Conservation (phyloP, 1,140 invertebrate species). For the Aphaenogaster floridana region DNA sequence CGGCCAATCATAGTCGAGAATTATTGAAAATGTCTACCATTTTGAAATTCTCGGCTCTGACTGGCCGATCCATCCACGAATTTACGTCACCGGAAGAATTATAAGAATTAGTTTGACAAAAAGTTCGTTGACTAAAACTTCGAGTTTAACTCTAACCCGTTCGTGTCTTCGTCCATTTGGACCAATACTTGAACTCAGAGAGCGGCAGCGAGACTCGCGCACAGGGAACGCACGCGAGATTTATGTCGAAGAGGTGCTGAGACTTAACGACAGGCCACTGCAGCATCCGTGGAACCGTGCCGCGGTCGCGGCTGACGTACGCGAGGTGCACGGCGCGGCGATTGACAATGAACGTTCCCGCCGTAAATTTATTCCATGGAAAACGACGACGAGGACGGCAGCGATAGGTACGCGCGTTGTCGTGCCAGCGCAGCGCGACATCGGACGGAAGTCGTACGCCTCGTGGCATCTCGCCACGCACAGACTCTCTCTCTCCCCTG, state of each 20-base stretch:
- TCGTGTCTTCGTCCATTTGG: not conserved
- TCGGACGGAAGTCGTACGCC: constrained; percentile 55
- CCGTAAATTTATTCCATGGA: constrained; percentile 67
- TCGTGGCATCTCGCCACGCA: constrained; percentile 43
- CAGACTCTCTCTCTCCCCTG: constrained; percentile 37
- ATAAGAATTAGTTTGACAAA: not conserved
- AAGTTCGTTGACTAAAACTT: not conserved
- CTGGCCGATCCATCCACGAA: too few species aligned
- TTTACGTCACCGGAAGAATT: too few species aligned
- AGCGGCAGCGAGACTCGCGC: not conserved
- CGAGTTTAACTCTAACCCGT: not conserved
- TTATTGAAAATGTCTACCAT: too few species aligned
- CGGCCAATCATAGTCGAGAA: too few species aligned
- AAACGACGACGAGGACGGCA: constrained; percentile 55
- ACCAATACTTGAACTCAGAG: not conserved
- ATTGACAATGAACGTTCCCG: constrained; percentile 60
- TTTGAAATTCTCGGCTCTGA: too few species aligned
- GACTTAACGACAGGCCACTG: constrained; percentile 48
- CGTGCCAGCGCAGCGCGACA: constrained; percentile 8
- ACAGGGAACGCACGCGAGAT: constrained; percentile 32
- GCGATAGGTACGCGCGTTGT: constrained; percentile 18
- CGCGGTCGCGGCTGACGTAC: constrained; percentile 7
- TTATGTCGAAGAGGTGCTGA: constrained; percentile 48
- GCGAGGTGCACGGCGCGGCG: not conserved
- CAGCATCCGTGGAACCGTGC: constrained; percentile 25